A percentile compares a stretch with the other conserved stretches of the same genome.
Conservation (phyloP, 2,888 invertebrate genomes). For the Acronicta psi region DNA sequence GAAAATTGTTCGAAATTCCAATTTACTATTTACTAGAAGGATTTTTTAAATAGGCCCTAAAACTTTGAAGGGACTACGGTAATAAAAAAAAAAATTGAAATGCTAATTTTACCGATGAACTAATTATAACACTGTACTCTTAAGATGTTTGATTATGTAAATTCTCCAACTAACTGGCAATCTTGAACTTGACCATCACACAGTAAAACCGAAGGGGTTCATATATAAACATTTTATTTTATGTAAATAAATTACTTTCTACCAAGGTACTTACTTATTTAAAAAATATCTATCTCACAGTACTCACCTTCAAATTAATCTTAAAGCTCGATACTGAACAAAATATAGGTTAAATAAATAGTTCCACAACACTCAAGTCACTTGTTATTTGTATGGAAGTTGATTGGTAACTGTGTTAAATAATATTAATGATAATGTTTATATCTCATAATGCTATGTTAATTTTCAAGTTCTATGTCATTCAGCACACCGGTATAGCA, state of each 20-base stretch:
- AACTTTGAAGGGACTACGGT: too few species aligned
- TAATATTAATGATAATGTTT: constrained; percentile 69
- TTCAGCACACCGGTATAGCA: constrained; percentile 67
- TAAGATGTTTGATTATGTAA: too few species aligned
- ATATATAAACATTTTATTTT: neutral
- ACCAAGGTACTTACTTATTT: too few species aligned
- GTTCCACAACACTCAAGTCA: constrained; percentile 19
- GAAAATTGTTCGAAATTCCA: too few species aligned
- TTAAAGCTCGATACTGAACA: constrained; percentile 6
- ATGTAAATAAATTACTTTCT: constrained; percentile 1
- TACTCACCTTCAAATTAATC: constrained; percentile 25
- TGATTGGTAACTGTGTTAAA: constrained; percentile 67
- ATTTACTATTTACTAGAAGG: too few species aligned
- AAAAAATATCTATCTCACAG: neutral
- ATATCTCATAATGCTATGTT: constrained; percentile 75
- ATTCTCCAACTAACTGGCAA: neutral
- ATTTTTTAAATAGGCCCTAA: too few species aligned
- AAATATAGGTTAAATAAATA: neutral
- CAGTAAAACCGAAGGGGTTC: constrained; percentile 1
- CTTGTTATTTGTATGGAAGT: constrained; percentile 53
- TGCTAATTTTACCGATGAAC: neutral
- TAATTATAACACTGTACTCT: too few species aligned
- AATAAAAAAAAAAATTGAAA: constrained; percentile 3
- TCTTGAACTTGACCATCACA: constrained; percentile 15
- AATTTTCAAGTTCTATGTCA: constrained; percentile 86